Evolutionary conservation across 2,113 vertebrate species (phyloP), one percentile per base, ranked within the genome.

Genomic region (Dasyprocta punctata): DNA sequence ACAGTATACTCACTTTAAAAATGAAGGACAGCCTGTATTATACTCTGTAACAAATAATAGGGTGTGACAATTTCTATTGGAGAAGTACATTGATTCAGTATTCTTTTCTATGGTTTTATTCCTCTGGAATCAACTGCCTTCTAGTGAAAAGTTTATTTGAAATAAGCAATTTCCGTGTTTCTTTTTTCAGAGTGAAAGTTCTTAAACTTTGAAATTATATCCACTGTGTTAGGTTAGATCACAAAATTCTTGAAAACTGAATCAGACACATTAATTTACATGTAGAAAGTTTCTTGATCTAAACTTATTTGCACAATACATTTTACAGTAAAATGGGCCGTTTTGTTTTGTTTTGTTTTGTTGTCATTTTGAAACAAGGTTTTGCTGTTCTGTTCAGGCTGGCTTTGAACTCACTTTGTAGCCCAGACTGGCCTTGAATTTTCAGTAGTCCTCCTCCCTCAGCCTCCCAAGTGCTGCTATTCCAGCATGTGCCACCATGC

Each of bases 131-230:
- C 30, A 75, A 85, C 61, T 89, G 36, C 24, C 10, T 60, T 94
- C 94, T 36, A 36, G 19, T 93, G 65, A 73, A 80, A 73, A 69
- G 11, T 89, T 95, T 5, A 93, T 33, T 87, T 63, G 22, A 93
- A 93, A 65, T 60, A 49, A 84, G 30, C 14, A 9, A 83, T 95
- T 93, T 84, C 16, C 61, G 10, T 87, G 63, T 67, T 82, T 28
- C 7, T 85, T 91, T 67, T 85, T 89, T 89, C 11, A 56, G 54
- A 19, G 47, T 9, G 67, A 88, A 88, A 78, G 60, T 44, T 91
- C 69, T 92, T 94, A 90, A 47, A n/a, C 30, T 92, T 94, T 93
- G 52, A 98, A 96, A 94, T 91, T 38, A 5, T 83, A 93, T 65
- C 47, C 9, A 58, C 60, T 41, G 56, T 9, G 33, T 86, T 93